Percentiles rank a stretch among this genome's conserved stretches.
These are phyloP conservation scores for Spodoptera picta DNA, from an alignment of 2,888 invertebrate genomes.

Conservation along the genomic window DNA sequence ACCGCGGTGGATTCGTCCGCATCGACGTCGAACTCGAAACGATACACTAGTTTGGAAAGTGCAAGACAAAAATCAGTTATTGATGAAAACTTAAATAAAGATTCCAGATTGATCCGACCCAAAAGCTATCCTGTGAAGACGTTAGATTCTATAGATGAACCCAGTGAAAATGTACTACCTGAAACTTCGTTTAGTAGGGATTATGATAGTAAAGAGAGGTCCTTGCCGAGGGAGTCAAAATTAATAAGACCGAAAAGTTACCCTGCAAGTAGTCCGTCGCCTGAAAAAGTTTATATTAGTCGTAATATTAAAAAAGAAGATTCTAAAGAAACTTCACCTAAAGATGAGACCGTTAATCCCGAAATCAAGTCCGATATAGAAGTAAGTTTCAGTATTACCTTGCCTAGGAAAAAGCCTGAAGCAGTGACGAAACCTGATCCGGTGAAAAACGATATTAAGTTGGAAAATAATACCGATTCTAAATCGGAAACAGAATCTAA, in stretches of 20 bases:
- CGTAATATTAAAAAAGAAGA: conserved; percentile 72
- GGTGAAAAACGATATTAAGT: conserved; percentile 50
- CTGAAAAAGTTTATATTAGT: conserved; percentile 77
- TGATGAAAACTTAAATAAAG: conserved; percentile 72
- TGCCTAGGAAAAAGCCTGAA: conserved; percentile 76
- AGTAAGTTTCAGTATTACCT: conserved; percentile 84
- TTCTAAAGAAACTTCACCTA: conserved; percentile 59
- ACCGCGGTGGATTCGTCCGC: conserved; percentile 71
- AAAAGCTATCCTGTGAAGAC: conserved; percentile 89
- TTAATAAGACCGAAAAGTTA: conserved; percentile 90
- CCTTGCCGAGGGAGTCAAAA: conserved; percentile 76
- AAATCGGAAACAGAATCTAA: conserved; percentile 59
- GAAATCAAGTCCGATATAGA: conserved; percentile 77
- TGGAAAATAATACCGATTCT: conserved; percentile 47
- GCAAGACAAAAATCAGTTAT: conserved; percentile 63
- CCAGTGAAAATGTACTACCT: conserved; percentile 59
- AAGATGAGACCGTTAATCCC: conserved; percentile 58
- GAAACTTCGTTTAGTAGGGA: conserved; percentile 64
- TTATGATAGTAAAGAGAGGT: conserved; percentile 64
- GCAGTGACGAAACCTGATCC: conserved; percentile 61
- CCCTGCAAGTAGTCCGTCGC: conserved; percentile 84
- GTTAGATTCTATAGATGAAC: conserved; percentile 72
- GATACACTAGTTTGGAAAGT: conserved; percentile 56
- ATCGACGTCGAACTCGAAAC: conserved; percentile 56
- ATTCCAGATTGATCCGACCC: conserved; percentile 85